phyloP scores from a whole-genome alignment of 1,140 invertebrate species.

The Dinothrombium tinctorium region DNA sequence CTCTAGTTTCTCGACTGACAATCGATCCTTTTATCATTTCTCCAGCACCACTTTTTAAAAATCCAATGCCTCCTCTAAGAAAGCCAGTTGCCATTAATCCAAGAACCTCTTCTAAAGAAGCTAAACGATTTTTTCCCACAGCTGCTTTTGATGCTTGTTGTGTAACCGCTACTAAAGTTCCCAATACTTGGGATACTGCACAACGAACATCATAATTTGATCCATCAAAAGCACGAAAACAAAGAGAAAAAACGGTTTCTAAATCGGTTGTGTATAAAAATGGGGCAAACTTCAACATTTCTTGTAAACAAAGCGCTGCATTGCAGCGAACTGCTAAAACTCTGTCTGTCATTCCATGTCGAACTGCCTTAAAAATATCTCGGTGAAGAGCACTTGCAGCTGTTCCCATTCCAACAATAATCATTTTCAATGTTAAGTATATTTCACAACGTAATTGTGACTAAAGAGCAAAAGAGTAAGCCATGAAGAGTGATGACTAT shows the following conservation, averaged over 20 bases:
- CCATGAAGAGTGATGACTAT: not conserved
- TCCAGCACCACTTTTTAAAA: constrained; percentile 63
- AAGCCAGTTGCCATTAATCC: constrained; percentile 83
- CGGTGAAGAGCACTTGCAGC: constrained; percentile 66
- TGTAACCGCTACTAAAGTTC: constrained; percentile 48
- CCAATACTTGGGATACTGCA: constrained; percentile 68
- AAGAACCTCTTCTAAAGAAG: constrained; percentile 74
- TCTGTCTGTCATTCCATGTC: constrained; percentile 59
- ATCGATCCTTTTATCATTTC: constrained; percentile 85
- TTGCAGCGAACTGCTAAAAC: constrained; percentile 71
- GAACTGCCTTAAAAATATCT: constrained; percentile 68
- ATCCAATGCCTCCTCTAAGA: constrained; percentile 72
- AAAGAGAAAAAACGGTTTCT: constrained; percentile 63
- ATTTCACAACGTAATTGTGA: constrained; percentile 88
- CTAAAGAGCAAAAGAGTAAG: constrained; percentile 18
- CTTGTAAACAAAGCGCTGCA: constrained; percentile 59
- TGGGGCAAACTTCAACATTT: constrained; percentile 64
- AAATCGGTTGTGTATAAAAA: constrained; percentile 72
- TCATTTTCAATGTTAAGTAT: constrained; percentile 83
- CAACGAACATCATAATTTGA: constrained; percentile 85
- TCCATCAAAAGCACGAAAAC: constrained; percentile 71
- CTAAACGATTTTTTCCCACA: constrained; percentile 22
- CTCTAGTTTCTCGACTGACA: constrained; percentile 78
- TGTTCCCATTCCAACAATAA: constrained; percentile 60
- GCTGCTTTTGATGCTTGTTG: constrained; percentile 26